Base-by-base conservation (phyloP, 2,888 invertebrate genomes). In the Invenusta paracnida region DNA sequence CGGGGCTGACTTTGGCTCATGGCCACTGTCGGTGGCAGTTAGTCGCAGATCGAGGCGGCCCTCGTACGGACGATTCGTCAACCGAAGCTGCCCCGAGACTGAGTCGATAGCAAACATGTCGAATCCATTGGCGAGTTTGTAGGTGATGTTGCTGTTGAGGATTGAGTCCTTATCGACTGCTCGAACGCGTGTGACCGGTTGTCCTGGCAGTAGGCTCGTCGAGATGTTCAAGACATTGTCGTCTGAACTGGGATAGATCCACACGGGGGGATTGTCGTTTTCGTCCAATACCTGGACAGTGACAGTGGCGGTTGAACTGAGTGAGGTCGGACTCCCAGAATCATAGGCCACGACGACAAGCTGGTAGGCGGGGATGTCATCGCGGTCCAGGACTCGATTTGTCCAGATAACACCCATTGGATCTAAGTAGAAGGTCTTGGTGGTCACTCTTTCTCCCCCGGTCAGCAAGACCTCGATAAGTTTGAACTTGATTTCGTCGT, bases 191-290 rank as follows among this genome's bases (percentile, higher is more conserved):
- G 84, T 84, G 25, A 84, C 27, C 27, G 67, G 67, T 2, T 66
- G 73, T 27, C 67, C 84, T 1, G 67, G 25, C 25, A 67, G 67
- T 0, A 67, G 13, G 0, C 23, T 30, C 1, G 67, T 67, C 23
- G 67, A 67, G 17, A 84, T 5, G 25, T 84, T 84, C 25, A 84
- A 67, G 1, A 81, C 27, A 25, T 84, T 84, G 29, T 84, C 84
- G 1, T 23, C 29, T 5, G 11, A 0, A 67, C 84, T 84, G n/a
- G 84, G 84, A 25, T 67, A 84, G 17, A 84, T 84, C 84, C 84
- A 84, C 67, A 67, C 67, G 17, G 84, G 84, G 25, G 25, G 73
- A 29, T 84, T 84, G 29, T 84, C 84, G 29, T 84, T 84, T 67
- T 84, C 84, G 67, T 84, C 84, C 5, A 84, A 25, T 11, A 84